A percentile compares a stretch with the other conserved stretches of the same genome.
These are phyloP conservation scores for Dendrolimus kikuchii DNA, from an alignment of 1,140 invertebrate genomes.

Conservation along the genomic window DNA sequence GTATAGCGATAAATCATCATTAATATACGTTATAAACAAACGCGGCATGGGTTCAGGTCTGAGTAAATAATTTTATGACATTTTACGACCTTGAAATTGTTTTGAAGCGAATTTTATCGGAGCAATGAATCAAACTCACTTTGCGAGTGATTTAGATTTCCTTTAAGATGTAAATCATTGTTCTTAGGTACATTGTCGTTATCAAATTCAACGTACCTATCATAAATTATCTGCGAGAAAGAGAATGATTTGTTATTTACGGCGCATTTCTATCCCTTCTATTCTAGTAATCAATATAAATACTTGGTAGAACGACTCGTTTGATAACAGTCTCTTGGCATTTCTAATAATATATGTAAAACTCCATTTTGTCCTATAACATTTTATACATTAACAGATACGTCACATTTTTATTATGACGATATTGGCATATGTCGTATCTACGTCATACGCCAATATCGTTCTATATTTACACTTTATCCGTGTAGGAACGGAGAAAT, in stretches of 20 bases:
- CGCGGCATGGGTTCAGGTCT: constrained; percentile 35
- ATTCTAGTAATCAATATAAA: not conserved
- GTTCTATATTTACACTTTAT: too few species aligned
- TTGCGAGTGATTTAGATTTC: constrained; percentile 44
- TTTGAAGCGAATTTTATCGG: constrained; percentile 51
- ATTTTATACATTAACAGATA: too few species aligned
- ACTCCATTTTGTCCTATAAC: too few species aligned
- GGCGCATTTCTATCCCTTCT: not conserved
- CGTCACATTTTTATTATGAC: too few species aligned
- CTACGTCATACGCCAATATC: too few species aligned
- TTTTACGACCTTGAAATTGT: constrained; percentile 50
- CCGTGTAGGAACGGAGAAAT: too few species aligned
- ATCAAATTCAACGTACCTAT: constrained; percentile 15
- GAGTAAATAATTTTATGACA: constrained; percentile 58
- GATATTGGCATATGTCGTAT: too few species aligned
- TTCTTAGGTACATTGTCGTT: constrained; percentile 32
- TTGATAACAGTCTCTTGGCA: too few species aligned
- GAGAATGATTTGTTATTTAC: constrained; percentile 18
- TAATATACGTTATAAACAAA: constrained; percentile 56
- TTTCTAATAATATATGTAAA: too few species aligned
- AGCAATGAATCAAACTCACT: constrained; percentile 43
- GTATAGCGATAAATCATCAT: constrained; percentile 63
- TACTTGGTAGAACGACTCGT: too few species aligned
- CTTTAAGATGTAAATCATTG: constrained; percentile 19
- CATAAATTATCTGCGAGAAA: constrained; percentile 21